These are phyloP conservation scores for Muscicapa striata DNA, from an alignment of 2,797 vertebrate genomes.

Conservation along the genomic window DNA sequence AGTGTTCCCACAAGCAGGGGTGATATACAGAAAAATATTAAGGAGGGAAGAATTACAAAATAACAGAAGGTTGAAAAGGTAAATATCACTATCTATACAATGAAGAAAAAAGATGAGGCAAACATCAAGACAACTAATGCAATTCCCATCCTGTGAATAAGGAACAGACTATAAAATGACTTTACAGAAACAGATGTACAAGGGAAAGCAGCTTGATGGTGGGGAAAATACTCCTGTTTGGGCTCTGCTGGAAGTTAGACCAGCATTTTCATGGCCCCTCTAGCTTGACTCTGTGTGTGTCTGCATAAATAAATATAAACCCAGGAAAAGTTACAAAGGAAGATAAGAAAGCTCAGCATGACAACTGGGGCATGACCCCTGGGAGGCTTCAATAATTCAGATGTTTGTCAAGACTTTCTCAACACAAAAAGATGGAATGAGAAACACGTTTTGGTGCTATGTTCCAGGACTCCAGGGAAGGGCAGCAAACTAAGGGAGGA, in stretches of 20 bases:
- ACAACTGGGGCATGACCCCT: not conserved
- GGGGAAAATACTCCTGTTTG: not conserved
- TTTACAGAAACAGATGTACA: not conserved
- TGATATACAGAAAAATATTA: not conserved
- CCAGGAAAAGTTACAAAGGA: not conserved
- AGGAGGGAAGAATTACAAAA: not conserved
- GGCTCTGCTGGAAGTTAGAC: not conserved
- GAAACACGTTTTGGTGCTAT: not conserved
- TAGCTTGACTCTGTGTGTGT: not conserved
- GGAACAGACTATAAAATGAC: not conserved
- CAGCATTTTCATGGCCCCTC: not conserved
- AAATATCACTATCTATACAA: not conserved
- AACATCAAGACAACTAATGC: not conserved
- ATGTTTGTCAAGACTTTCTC: not conserved
- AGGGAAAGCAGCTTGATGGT: not conserved
- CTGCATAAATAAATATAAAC: not conserved
- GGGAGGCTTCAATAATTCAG: conserved; percentile 1
- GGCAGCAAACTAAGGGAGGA: not conserved
- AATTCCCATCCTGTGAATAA: not conserved
- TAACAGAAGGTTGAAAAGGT: not conserved
- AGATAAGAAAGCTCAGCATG: not conserved
- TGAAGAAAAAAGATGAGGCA: not conserved
- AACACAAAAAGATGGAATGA: not conserved
- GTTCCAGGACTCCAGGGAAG: not conserved
- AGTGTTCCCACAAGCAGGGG: not conserved